Percentiles rank a stretch among this genome's conserved stretches.
phyloP scores from a whole-genome alignment of 2,888 invertebrate species.

The Caenorhabditis sp. region DNA sequence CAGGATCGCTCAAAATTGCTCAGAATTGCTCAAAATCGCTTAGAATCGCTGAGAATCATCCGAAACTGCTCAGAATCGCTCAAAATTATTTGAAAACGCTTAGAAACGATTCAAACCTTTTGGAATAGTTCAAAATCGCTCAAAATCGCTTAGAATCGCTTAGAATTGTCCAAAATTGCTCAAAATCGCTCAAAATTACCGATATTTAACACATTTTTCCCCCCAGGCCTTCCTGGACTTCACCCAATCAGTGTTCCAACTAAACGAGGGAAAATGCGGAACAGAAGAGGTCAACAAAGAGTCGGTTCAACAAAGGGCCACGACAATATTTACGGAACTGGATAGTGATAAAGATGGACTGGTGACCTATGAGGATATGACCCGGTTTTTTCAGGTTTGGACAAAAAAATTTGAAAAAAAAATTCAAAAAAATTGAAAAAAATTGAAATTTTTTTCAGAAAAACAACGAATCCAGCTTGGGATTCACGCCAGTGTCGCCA shows the following conservation, averaged over 20 bases:
- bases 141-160: no score
- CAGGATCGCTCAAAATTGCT: no score
- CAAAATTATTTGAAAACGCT: no score
- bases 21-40: no score
- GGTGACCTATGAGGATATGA: slow-evolving; percentile 68
- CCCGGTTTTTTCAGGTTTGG: slow-evolving; percentile 65
- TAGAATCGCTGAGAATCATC: no score
- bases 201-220: no score
- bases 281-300: slow-evolving; percentile 65
- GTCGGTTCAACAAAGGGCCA: slow-evolving; percentile 70
- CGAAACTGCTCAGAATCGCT: no score
- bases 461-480: slow-evolving; percentile 51
- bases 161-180: no score
- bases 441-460: slow-evolving; percentile 38
- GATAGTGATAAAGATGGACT: slow-evolving; percentile 72
- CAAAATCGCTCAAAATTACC: background rate
- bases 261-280: slow-evolving; percentile 66
- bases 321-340: slow-evolving; percentile 67
- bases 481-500: slow-evolving; percentile 54
- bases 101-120: no score
- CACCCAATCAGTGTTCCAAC: slow-evolving; percentile 76
- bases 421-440: background rate
- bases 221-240: slow-evolving; percentile 79
- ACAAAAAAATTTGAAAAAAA: background rate
- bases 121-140: no score